Conservation (phyloP, 2,888 invertebrate genomes). For the Pseudococcus viburni region DNA sequence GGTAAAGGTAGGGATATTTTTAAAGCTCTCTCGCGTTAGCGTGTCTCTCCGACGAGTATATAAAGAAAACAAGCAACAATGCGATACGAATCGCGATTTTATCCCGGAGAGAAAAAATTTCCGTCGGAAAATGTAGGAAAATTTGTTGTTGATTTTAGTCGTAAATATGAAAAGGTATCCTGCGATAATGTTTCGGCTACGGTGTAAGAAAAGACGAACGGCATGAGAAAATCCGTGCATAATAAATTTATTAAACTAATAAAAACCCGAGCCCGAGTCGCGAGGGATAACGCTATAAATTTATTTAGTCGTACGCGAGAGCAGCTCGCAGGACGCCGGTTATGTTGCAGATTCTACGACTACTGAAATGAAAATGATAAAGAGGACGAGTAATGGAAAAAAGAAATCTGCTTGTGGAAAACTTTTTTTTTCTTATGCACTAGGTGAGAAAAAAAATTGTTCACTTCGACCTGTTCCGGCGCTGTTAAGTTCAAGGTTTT, state of each 20-base stretch:
- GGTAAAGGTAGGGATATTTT: constrained; percentile 18
- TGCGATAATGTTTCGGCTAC: not conserved
- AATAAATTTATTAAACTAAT: constrained; percentile 43
- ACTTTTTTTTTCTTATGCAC: not conserved
- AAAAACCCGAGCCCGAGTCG: not conserved
- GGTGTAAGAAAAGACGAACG: not conserved
- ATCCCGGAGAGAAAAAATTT: not conserved
- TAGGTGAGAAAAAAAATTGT: not conserved
- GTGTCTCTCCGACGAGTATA: not conserved
- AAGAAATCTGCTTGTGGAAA: not conserved
- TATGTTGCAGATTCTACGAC: not conserved
- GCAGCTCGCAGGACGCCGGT: not conserved
- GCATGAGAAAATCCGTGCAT: constrained; percentile 10
- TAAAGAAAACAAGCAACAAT: constrained; percentile 2
- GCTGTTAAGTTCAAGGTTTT: constrained; percentile 47
- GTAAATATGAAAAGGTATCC: constrained; percentile 5
- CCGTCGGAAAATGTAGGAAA: not conserved
- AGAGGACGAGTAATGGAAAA: not conserved
- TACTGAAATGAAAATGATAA: constrained; percentile 17
- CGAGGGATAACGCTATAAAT: constrained; percentile 32
- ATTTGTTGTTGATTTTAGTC: constrained; percentile 4
- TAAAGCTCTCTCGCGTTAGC: not conserved
- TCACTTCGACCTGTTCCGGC: not conserved
- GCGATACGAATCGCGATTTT: not conserved
- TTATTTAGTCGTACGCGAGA: not conserved